Evolutionary conservation across 2,797 vertebrate genomes (phyloP), one percentile per base, ranked within the genome.

Genomic region (Zonotrichia albicollis): DNA sequence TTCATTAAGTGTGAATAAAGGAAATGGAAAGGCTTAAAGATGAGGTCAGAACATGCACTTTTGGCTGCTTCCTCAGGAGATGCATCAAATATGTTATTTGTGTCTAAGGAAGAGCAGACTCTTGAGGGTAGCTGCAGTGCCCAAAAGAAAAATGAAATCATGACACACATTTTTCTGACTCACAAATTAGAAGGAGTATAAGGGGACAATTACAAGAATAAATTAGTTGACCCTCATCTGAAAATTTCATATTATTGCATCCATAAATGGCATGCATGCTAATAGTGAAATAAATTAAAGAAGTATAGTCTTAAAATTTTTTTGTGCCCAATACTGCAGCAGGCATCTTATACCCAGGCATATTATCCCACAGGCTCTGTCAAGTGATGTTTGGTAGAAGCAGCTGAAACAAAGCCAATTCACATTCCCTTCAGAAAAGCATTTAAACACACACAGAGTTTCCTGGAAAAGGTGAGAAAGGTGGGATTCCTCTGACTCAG

Each of bases 1-100:
- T 95, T 96, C 80, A 93, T 95, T 92, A 95, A 79, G 21, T 54
- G 26, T 50, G 61, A 89, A 65, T 87, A 87, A 92, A 94, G 57
- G 75, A 90, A 94, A 94, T 50, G 40, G 55, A 94, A 93, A 92
- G 72, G 68, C 84, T 94, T 84, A 83, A 88, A 71, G 89, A 93
- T 48, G 72, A 94, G 75, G 77, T 87, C 88, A 85, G 77, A 94
- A 89, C 84, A 80, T 15, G 74, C 26, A 87, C 78, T 92, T 96
- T 84, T 93, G 94, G 90, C 91, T 91, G 67, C 85, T 68, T 91
- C 61, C 50, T 82, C 42, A 34, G 74, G 42, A 96, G 71, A 64
- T 38, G 61, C 71, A 90, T 89, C 74, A 89, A 86, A 76, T 72
- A 40, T 0, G 23, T 66, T 78, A 68, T 21, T 67, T 18, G 23